phyloP scores from a whole-genome alignment of 2,113 vertebrate genomes.

The Archilochus colubris region DNA sequence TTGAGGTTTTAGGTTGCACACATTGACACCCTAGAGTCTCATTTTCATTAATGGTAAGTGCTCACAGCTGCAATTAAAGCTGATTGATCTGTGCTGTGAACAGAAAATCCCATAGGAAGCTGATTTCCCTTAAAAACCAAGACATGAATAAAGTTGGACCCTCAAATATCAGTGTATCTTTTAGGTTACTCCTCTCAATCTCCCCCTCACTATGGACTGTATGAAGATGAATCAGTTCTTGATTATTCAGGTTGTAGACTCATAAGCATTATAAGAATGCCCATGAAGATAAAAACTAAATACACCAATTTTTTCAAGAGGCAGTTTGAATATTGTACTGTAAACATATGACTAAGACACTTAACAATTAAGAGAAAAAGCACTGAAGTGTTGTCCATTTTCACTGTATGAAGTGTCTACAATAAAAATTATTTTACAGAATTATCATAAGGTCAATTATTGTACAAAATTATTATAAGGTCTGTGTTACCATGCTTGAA shows the following conservation, averaged over 20 bases:
- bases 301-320: not conserved
- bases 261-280: not conserved
- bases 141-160: not conserved
- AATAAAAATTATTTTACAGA: not conserved
- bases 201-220: not conserved
- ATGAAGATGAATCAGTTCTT: not conserved
- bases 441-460: not conserved
- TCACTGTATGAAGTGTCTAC: not conserved
- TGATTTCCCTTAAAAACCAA: not conserved
- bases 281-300: not conserved
- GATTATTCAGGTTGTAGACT: not conserved
- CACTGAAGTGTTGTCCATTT: not conserved
- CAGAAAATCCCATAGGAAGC: not conserved
- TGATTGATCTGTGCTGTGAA: not conserved
- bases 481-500: not conserved
- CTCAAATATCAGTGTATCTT: not conserved
- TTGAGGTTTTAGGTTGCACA: not conserved
- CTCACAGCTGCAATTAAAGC: not conserved
- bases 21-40: not conserved
- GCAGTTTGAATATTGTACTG: not conserved
- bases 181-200: not conserved
- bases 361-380: not conserved
- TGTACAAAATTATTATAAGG: not conserved
- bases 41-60: not conserved
- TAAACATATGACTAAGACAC: not conserved